Percentiles rank a stretch among this genome's conserved stretches.
These are phyloP conservation scores for Cryptocephalus moraei DNA, from an alignment of 2,888 invertebrate species.

Conservation along the genomic window DNA sequence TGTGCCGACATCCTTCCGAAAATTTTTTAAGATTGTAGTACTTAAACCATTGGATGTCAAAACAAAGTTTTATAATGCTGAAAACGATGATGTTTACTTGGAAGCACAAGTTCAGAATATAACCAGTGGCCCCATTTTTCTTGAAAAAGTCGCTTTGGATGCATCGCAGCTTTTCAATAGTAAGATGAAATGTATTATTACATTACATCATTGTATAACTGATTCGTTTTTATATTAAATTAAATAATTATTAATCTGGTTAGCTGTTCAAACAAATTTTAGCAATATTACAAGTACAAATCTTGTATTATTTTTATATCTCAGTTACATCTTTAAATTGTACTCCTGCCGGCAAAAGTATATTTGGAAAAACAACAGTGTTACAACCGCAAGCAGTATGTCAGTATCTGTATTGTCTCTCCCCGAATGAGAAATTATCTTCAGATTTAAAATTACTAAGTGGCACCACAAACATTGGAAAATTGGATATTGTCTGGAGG, in stretches of 20 bases:
- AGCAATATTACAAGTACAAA: background rate
- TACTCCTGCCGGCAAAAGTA: conserved; percentile 53
- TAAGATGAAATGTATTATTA: conserved; percentile 23
- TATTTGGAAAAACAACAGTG: conserved; percentile 69
- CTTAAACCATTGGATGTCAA: conserved; percentile 96
- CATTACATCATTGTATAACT: too few species aligned
- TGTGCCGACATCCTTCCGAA: conserved; percentile 77
- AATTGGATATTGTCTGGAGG: conserved; percentile 96
- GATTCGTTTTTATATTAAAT: background rate
- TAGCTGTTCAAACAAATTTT: background rate
- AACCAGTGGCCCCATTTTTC: conserved; percentile 81
- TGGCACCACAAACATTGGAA: conserved; percentile 83
- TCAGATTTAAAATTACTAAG: conserved; percentile 69
- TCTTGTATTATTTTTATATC: background rate
- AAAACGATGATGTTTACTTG: conserved; percentile 63
- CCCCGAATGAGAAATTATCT: conserved; percentile 65
- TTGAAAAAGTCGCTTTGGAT: conserved; percentile 90
- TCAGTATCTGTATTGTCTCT: conserved; percentile 89
- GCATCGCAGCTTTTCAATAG: conserved; percentile 81
- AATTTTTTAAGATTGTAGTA: conserved; percentile 97
- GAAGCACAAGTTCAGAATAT: conserved; percentile 83
- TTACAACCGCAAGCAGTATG: conserved; percentile 84
- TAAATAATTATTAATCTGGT: background rate
- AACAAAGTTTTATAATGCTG: conserved; percentile 96
- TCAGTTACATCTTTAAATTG: conserved; percentile 63